Conservation (phyloP, 2,797 vertebrate species). For the Dryobates pubescens region DNA sequence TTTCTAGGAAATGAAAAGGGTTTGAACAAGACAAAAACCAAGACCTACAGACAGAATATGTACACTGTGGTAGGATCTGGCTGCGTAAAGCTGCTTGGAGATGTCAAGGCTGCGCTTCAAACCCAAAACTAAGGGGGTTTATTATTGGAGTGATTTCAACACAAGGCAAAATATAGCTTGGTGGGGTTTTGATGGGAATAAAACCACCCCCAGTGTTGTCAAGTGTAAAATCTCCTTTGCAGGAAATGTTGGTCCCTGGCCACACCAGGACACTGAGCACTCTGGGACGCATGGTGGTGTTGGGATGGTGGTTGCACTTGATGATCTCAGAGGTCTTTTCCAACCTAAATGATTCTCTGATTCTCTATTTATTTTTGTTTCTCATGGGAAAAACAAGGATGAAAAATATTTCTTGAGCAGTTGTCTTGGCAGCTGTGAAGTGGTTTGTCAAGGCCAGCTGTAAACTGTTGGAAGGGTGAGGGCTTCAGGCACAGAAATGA, state of each 20-base stretch:
- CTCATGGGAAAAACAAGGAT: neutral
- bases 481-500: neutral
- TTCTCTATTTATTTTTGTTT: neutral
- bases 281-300: too few relatives aligned
- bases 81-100: neutral
- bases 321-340: too few relatives aligned
- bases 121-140: neutral
- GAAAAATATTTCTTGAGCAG: neutral
- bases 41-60: neutral
- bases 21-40: constrained; percentile 4
- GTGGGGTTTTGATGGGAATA: neutral
- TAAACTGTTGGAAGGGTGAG: neutral
- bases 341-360: too few relatives aligned
- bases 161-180: neutral
- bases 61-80: neutral
- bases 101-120: neutral
- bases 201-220: neutral
- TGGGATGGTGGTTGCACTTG: too few relatives aligned
- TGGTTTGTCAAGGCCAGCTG: neutral
- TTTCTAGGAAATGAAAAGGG: neutral
- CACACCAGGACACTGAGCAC: too few relatives aligned
- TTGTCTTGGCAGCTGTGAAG: neutral
- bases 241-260: neutral
- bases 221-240: neutral
- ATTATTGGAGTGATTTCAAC: neutral